These are phyloP conservation scores for Umimayanthus kanabou DNA, from an alignment of 92 coral and sea anemone genomes.

Conservation along the genomic window DNA sequence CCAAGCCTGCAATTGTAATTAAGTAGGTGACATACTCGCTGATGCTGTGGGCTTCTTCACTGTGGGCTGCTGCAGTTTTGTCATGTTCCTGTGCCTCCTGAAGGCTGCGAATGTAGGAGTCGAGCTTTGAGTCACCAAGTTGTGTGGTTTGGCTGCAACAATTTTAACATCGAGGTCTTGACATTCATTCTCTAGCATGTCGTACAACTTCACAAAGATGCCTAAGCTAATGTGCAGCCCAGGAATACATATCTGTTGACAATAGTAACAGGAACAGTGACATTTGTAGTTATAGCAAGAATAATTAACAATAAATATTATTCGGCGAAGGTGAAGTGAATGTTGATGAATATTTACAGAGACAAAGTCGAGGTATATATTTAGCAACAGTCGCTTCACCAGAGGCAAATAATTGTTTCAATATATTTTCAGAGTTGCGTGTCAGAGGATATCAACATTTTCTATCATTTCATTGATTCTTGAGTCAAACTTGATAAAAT, in stretches of 20 bases:
- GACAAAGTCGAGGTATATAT: too few species aligned
- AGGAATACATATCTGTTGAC: constrained; percentile 42
- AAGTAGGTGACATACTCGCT: constrained; percentile 12
- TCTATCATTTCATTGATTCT: too few species aligned
- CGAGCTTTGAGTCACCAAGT: background rate
- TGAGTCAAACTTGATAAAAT: too few species aligned
- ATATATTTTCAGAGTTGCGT: too few species aligned
- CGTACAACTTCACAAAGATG: constrained; percentile 9
- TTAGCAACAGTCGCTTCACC: too few species aligned
- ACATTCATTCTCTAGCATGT: constrained; percentile 13
- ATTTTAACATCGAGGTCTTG: constrained; percentile 1
- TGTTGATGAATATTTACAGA: too few species aligned
- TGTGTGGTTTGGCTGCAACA: constrained; percentile 6
- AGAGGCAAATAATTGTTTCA: too few species aligned
- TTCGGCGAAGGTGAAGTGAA: too few species aligned
- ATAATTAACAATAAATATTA: background rate
- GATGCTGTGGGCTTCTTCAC: background rate
- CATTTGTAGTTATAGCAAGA: background rate
- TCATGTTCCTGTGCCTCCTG: constrained; percentile 7
- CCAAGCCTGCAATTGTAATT: constrained; percentile 6
- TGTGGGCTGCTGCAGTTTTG: constrained; percentile 21
- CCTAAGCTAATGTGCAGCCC: constrained; percentile 45
- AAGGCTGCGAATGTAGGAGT: background rate
- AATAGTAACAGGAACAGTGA: background rate
- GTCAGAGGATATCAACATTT: too few species aligned